These are phyloP conservation scores for Lophius americanus DNA, from an alignment of 2,797 vertebrate genomes.

Conservation along the genomic window DNA sequence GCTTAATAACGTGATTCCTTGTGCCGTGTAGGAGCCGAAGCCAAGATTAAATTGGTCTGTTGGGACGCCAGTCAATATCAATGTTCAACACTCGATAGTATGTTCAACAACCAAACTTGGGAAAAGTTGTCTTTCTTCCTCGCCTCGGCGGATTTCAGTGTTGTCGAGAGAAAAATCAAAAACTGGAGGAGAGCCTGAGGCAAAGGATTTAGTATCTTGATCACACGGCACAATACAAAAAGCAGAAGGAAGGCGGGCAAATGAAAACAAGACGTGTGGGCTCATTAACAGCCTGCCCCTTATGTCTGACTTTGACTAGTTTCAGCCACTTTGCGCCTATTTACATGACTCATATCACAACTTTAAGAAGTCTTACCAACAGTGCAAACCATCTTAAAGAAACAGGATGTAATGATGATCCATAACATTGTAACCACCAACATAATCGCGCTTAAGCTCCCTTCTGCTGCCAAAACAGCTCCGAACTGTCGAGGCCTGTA, in stretches of 20 bases:
- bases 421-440: too few relatives aligned
- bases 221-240: slow-evolving; percentile 47
- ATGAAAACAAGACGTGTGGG: slow-evolving; percentile 18
- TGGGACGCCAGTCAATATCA: slow-evolving; percentile 58
- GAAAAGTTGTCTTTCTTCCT: slow-evolving; percentile 52
- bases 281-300: slow-evolving; percentile 16
- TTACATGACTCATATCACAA: not conserved
- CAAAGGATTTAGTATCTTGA: slow-evolving; percentile 49
- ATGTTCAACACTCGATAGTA: slow-evolving; percentile 50
- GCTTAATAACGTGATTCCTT: slow-evolving; percentile 68
- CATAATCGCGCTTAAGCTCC: too few relatives aligned
- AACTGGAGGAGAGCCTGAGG: slow-evolving; percentile 38
- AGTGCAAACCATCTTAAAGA: too few relatives aligned
- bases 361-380: too few relatives aligned
- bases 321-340: slow-evolving; percentile 9
- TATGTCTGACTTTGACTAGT: not conserved
- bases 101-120: slow-evolving; percentile 58
- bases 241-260: slow-evolving; percentile 22
- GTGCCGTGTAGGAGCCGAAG: slow-evolving; percentile 45
- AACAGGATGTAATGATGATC: too few relatives aligned
- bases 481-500: too few relatives aligned
- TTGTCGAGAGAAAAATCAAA: slow-evolving; percentile 41
- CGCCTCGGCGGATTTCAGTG: slow-evolving; percentile 22
- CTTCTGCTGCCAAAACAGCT: too few relatives aligned
- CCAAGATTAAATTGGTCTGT: slow-evolving; percentile 64